These are phyloP conservation scores for Gracilinanus agilis DNA, from an alignment of 2,113 vertebrate genomes.

Conservation along the genomic window DNA sequence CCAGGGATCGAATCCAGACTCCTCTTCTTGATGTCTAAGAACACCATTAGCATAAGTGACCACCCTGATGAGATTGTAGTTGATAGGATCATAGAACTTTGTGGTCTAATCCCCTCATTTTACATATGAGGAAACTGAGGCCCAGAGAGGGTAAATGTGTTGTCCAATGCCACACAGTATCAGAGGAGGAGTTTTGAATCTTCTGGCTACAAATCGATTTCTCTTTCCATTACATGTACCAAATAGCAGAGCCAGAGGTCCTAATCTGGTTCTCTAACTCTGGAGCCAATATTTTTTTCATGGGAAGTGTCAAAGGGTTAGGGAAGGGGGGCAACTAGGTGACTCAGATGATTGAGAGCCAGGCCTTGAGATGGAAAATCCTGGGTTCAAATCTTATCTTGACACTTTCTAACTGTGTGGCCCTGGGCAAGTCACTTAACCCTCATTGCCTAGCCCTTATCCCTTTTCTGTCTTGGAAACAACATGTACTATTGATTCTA, in stretches of 20 bases:
- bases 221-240: neutral
- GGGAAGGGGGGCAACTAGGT: too few species aligned
- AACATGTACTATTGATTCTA: too few species aligned
- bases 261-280: neutral
- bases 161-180: neutral
- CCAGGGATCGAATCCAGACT: neutral
- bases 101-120: neutral
- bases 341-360: too few species aligned
- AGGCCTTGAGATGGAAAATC: too few species aligned
- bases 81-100: neutral
- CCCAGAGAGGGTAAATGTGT: neutral
- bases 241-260: neutral
- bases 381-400: too few species aligned
- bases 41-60: neutral
- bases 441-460: too few species aligned
- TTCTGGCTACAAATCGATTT: neutral
- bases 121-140: neutral
- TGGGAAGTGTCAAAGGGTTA: neutral
- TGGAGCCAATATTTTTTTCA: neutral
- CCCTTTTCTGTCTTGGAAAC: too few species aligned
- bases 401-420: too few species aligned
- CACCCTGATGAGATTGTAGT: neutral
- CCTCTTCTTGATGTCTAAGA: neutral
- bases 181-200: neutral
- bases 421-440: neutral